A percentile compares a stretch with the other conserved stretches of the same genome.
Evolutionary conservation across 2,113 vertebrate genomes (phyloP).

Genomic region (Serilophus lunatus): DNA sequence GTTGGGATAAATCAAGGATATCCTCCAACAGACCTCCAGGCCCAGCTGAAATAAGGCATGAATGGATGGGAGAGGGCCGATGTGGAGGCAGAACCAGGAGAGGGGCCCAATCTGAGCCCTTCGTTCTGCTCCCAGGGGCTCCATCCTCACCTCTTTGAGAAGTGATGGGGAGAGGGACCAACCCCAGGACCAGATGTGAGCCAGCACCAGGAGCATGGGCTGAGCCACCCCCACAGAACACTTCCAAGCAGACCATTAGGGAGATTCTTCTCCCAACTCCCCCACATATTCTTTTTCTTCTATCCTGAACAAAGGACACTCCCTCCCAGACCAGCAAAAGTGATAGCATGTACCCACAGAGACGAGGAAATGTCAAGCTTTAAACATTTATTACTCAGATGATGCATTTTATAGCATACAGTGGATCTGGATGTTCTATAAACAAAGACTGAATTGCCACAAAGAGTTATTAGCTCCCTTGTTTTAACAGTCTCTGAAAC

Average conservation of each 20-base stretch:
- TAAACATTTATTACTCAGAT: slow-evolving; percentile 65
- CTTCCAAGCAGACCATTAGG: background rate
- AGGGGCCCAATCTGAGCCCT: background rate
- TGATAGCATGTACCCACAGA: background rate
- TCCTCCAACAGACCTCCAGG: background rate
- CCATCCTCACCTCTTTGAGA: accelerated
- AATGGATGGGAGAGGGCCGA: accelerated
- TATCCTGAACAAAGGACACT: background rate
- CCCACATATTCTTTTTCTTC: background rate
- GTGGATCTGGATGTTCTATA: slow-evolving; percentile 53
- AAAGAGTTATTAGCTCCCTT: slow-evolving; percentile 37
- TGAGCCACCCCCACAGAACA: background rate
- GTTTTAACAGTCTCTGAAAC: slow-evolving; percentile 39
- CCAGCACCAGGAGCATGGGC: accelerated
- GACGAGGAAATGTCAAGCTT: slow-evolving; percentile 25
- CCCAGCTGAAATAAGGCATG: background rate
- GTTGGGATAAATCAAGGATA: accelerated
- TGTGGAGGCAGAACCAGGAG: background rate
- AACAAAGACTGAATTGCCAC: slow-evolving; percentile 46
- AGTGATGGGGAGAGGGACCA: accelerated
- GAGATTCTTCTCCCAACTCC: accelerated
- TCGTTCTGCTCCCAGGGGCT: accelerated
- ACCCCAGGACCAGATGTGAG: background rate
- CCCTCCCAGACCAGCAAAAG: background rate
- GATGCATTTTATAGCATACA: slow-evolving; percentile 59